phyloP scores from a whole-genome alignment of 2,113 vertebrate genomes.

The Pteronura brasiliensis region DNA sequence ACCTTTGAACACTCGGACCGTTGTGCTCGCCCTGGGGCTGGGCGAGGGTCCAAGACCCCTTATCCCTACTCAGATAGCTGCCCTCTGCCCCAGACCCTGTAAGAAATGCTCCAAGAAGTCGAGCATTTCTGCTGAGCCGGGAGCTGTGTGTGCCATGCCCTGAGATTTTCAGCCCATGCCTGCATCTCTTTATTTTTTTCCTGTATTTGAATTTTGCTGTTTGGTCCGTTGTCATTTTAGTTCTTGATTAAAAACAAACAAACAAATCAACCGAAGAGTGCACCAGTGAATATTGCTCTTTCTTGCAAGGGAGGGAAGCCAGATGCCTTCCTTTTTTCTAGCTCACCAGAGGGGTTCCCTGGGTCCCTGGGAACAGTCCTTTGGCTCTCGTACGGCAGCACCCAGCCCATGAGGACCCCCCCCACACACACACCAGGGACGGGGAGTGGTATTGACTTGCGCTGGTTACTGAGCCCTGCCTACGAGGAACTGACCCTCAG shows the following conservation, averaged over 20 bases:
- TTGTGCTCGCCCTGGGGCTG: fast-evolving
- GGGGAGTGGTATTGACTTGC: not conserved
- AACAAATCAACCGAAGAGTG: not conserved
- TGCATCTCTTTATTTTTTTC: not conserved
- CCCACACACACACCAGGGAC: not conserved
- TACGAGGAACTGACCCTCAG: not conserved
- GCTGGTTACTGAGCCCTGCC: not conserved
- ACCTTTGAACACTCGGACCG: not conserved
- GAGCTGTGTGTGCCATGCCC: not conserved
- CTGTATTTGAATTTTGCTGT: not conserved
- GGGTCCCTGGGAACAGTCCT: not conserved
- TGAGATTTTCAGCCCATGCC: not conserved
- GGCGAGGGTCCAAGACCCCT: fast-evolving
- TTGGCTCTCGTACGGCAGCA: not conserved
- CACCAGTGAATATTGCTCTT: not conserved
- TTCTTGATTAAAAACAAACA: not conserved
- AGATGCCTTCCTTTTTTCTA: not conserved
- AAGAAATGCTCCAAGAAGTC: not conserved
- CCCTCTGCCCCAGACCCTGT: not conserved
- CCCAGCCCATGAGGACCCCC: not conserved
- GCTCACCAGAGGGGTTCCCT: not conserved
- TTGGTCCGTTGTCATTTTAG: not conserved
- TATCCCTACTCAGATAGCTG: fast-evolving
- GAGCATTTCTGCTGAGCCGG: not conserved
- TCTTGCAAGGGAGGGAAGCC: not conserved